Percentiles rank a stretch among this genome's conserved stretches.
Conservation (phyloP, 2,888 invertebrate genomes). For the Idaea aversata region DNA sequence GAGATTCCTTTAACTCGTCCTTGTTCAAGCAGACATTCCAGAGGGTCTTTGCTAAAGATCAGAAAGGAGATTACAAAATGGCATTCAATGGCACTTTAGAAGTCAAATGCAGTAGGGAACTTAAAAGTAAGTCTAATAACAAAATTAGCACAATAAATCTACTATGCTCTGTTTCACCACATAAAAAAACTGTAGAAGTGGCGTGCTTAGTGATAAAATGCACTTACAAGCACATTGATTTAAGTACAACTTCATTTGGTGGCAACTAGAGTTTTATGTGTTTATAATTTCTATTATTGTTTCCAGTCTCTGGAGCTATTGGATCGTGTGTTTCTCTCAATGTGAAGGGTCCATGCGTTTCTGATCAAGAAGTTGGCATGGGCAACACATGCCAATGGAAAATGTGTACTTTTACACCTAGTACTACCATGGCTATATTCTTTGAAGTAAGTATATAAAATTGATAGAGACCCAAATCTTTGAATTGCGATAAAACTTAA, state of each 20-base stretch:
- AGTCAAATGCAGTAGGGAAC: conserved; percentile 96
- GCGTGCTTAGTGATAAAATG: too few relatives aligned
- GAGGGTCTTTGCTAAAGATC: conserved; percentile 95
- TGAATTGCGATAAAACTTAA: too few relatives aligned
- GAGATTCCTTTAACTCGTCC: conserved; percentile 99
- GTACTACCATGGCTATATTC: conserved; percentile 95
- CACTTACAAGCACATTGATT: too few relatives aligned
- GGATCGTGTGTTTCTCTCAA: conserved; percentile 97
- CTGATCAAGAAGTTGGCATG: conserved; percentile 98
- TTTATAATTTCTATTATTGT: conserved; percentile 5
- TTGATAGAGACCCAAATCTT: too few relatives aligned
- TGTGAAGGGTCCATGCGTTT: conserved; percentile 94
- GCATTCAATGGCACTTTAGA: conserved; percentile 98
- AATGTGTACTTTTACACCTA: conserved; percentile 95
- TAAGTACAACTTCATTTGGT: too few relatives aligned
- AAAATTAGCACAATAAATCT: neutral
- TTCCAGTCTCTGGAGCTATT: conserved; percentile 92
- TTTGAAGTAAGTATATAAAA: conserved; percentile 89
- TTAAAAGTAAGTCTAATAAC: conserved; percentile 84
- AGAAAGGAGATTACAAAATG: conserved; percentile 96
- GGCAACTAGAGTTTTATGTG: too few relatives aligned
- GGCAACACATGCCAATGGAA: conserved; percentile 99
- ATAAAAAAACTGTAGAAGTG: too few relatives aligned
- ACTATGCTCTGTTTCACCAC: neutral
- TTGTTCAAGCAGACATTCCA: conserved; percentile 99